Evolutionary conservation across 1,140 invertebrate genomes (phyloP).

Genomic region (Apis cerana): DNA sequence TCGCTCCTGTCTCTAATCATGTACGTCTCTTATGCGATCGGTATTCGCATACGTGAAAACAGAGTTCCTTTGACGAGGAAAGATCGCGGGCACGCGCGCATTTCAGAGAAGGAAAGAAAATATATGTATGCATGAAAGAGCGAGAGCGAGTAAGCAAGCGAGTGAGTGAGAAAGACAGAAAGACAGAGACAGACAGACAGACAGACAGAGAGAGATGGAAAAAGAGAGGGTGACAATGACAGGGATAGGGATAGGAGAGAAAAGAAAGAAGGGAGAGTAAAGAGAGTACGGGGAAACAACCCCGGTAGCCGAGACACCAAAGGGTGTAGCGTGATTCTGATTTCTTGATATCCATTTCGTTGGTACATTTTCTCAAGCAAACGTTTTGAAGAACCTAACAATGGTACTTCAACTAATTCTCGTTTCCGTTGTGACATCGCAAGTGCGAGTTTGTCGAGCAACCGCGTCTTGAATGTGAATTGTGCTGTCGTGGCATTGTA

Average conservation of each 20-base stretch:
- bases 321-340: conserved; percentile 64
- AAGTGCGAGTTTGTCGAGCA: conserved; percentile 29
- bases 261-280: conserved; percentile 39
- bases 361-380: conserved; percentile 34
- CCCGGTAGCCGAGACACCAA: conserved; percentile 51
- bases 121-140: neutral
- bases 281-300: conserved; percentile 60
- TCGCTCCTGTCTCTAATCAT: conserved; percentile 20
- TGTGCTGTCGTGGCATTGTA: conserved; percentile 38
- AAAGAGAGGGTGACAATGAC: conserved; percentile 13
- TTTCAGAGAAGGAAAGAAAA: conserved; percentile 10
- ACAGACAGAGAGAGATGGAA: neutral
- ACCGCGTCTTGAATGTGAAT: conserved; percentile 30
- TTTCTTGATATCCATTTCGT: conserved; percentile 54
- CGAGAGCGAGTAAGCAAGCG: no score
- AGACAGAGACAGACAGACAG: conserved; percentile 21
- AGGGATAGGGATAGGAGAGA: conserved; percentile 32
- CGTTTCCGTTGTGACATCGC: conserved; percentile 41
- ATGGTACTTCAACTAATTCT: conserved; percentile 41
- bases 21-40: conserved; percentile 25
- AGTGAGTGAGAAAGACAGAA: neutral
- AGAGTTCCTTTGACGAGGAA: conserved; percentile 23
- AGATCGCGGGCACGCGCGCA: conserved; percentile 27
- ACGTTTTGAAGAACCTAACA: conserved; percentile 38
- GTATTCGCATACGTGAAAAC: conserved; percentile 24